Percentiles rank a stretch among this genome's conserved stretches.
These are phyloP conservation scores for Kryphioiulus occultus DNA, from an alignment of 2,888 invertebrate genomes.

Conservation along the genomic window DNA sequence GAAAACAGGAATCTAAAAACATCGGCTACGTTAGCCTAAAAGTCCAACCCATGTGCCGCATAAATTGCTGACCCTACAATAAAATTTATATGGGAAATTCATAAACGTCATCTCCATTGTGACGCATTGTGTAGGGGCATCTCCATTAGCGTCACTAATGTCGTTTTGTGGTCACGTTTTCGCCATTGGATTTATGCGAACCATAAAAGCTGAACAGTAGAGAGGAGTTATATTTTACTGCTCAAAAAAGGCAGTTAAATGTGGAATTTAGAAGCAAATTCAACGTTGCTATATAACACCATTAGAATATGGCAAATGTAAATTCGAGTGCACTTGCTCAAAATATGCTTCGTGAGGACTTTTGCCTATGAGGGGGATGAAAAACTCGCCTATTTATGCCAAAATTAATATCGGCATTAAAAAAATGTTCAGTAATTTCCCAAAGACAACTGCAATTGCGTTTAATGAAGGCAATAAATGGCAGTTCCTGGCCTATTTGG, in stretches of 20 bases:
- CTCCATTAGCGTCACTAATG: not conserved
- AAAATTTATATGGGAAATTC: not conserved
- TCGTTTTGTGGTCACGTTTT: constrained; percentile 17
- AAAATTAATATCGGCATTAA: no score
- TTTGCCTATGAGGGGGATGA: not conserved
- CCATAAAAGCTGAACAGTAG: not conserved
- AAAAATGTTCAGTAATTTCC: not conserved
- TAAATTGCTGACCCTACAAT: not conserved
- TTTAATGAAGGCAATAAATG: not conserved
- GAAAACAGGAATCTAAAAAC: not conserved
- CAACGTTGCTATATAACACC: not conserved
- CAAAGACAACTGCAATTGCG: not conserved
- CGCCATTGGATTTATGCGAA: not conserved
- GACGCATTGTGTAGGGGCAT: not conserved
- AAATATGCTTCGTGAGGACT: not conserved
- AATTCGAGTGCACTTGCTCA: not conserved
- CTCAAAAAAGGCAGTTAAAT: not conserved
- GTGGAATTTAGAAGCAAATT: not conserved
- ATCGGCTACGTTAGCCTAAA: not conserved
- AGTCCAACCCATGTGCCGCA: not conserved
- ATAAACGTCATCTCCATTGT: not conserved
- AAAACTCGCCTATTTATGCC: not conserved
- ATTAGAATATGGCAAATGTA: not conserved
- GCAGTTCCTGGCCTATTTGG: not conserved
- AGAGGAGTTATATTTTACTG: not conserved